Evolutionary conservation across 2,113 vertebrate species (phyloP), one percentile per base, ranked within the genome.

Genomic region (Onychostruthus taczanowskii): DNA sequence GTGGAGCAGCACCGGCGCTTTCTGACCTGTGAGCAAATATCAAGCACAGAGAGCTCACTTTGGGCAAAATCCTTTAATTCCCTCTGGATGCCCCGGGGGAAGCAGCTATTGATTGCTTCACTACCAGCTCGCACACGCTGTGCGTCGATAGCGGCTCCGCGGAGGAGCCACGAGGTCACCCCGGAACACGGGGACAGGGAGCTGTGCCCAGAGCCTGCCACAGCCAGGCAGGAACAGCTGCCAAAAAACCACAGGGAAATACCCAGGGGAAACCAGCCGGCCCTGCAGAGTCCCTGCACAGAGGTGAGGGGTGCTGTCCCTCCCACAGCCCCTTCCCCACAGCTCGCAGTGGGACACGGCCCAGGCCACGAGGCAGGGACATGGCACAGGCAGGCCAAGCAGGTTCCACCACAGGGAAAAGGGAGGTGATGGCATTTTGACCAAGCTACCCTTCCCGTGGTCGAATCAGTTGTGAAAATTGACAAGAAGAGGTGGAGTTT

Each of bases 61-160:
- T 1, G 63, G 84, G 39, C 74, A 61, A 73, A 83, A 95, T 92
- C 89, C 96, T 93, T 82, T 82, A 70, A 95, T 93, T 95, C 93
- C 89, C 92, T 39, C 76, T 33, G 91, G 39, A 52, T 55, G 46
- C 77, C 77, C 79, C 2, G 13, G 81, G 94, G 84, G 89, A 83
- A 84, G 77, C 90, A 9, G 64, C 16, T 30, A 20, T 74, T 35
- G 92, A 86, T 81, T 16, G 72, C 44, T 67, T 49, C 30, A 47
- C 73, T 86, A 59, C 33, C 20, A 46, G 83, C 68, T 81, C 1
- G 28, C 76, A 76, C 69, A 11, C 6, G 55, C 67, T 20, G 84
- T 0, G 47, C 70, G 50, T 89, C 86, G n/a, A 90, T 85, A 89
- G 59, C 31, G 3, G 84, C 62, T 56, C 61, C 0, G 7, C 52